phyloP scores from a whole-genome alignment of 1,140 invertebrate species.

The Zaprionus taronus region DNA sequence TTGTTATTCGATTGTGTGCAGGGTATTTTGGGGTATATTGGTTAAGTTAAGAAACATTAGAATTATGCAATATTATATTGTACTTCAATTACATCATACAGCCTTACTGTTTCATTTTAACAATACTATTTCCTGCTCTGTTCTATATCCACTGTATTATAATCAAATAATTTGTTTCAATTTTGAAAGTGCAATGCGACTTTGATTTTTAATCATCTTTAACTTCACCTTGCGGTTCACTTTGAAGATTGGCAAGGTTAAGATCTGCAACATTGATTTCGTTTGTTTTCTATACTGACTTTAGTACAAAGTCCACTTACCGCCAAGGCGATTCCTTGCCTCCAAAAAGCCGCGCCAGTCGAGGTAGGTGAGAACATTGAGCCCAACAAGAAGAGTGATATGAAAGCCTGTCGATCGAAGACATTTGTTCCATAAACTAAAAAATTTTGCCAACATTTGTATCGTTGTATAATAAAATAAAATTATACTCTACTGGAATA shows the following conservation, averaged over 20 bases:
- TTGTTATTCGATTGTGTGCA: constrained; percentile 37
- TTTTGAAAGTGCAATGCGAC: no score
- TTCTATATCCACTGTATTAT: no score
- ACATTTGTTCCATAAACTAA: constrained; percentile 12
- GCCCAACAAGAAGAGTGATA: constrained; percentile 2
- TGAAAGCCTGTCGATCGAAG: constrained; percentile 16
- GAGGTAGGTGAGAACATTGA: constrained; percentile 7
- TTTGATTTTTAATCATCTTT: not conserved
- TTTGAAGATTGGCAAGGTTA: not conserved
- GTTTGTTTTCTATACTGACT: not conserved
- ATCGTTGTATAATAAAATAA: not conserved
- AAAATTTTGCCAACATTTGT: constrained; percentile 19
- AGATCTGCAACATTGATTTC: not conserved
- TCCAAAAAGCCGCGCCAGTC: not conserved
- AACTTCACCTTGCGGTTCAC: not conserved
- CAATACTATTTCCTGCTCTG: no score
- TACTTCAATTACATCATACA: no score
- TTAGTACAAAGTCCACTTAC: not conserved
- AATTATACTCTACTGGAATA: not conserved
- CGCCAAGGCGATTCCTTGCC: not conserved
- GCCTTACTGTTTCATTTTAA: no score
- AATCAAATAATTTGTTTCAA: no score
- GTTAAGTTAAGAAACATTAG: no score
- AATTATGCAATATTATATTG: not conserved
- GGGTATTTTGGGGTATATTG: constrained; percentile 35